Conservation (phyloP, 1,140 invertebrate species). For the Hycleus cichorii region DNA sequence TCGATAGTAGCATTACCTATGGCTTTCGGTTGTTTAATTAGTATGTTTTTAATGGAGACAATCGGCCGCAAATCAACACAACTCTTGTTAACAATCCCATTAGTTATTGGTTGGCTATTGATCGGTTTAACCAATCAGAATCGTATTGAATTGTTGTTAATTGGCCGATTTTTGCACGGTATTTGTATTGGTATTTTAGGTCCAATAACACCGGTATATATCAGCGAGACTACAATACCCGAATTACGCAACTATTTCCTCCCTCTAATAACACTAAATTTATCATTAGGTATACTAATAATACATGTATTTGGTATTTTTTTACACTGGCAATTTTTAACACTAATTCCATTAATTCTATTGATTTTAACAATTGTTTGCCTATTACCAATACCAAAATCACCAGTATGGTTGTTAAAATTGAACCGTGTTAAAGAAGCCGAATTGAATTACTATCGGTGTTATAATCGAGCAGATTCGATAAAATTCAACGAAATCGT, state of each 20-base stretch:
- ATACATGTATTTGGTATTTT: slow-evolving; percentile 54
- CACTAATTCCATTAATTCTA: slow-evolving; percentile 46
- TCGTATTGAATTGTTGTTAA: slow-evolving; percentile 44
- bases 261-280: slow-evolving; percentile 46
- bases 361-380: slow-evolving; percentile 32
- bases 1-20: slow-evolving; percentile 52
- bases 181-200: slow-evolving; percentile 40
- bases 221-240: slow-evolving; percentile 50
- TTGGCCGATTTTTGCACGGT: slow-evolving; percentile 61
- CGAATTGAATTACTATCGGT: slow-evolving; percentile 41
- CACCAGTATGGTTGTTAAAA: slow-evolving; percentile 60
- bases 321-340: slow-evolving; percentile 50
- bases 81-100: slow-evolving; percentile 52
- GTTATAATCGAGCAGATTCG: slow-evolving; percentile 41
- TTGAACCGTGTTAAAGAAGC: slow-evolving; percentile 47
- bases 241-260: slow-evolving; percentile 51
- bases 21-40: slow-evolving; percentile 51
- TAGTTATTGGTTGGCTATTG: slow-evolving; percentile 58
- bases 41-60: slow-evolving; percentile 55
- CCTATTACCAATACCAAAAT: slow-evolving; percentile 51
- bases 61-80: slow-evolving; percentile 58
- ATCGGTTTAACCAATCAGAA: slow-evolving; percentile 47
- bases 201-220: slow-evolving; percentile 29
- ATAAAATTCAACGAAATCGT: too few species aligned
- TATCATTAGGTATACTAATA: slow-evolving; percentile 49